Evolutionary conservation across 2,113 vertebrate genomes (phyloP), one percentile per base, ranked within the genome.

Genomic region (Saguinus midas): DNA sequence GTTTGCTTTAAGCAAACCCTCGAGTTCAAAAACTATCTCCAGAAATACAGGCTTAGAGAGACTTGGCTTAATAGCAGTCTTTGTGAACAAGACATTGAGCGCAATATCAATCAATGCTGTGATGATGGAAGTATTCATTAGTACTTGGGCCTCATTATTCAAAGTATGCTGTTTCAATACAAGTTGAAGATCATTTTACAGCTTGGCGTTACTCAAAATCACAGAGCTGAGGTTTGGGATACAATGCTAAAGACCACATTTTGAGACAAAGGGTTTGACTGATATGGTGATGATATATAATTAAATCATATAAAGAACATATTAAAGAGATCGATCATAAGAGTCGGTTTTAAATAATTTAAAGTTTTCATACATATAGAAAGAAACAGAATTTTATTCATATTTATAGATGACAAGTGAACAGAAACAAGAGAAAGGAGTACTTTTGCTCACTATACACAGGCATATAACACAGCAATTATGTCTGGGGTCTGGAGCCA

Each of bases 11-110:
- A 21, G 17, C 25, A 23, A 70, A 87, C 68, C 9, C 21, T 45
- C 66, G 14, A 89, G 40, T 72, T 86, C 66, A 78, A 72, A 90
- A 82, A 43, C 83, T n/a, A 96, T 76, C 83, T 92, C 50, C 25
- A 82, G 20, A 87, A 84, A 61, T 1, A 86, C 5, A 90, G 58
- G 91, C 32, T 68, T 55, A 23, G 5, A 90, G 18, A 94, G 66
- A 55, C 12, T 89, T 57, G 11, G 18, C 37, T 90, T 92, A 76
- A 75, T 18, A 96, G 50, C 25, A 87, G 18, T 45, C 40, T 91
- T 87, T 93, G 45, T 66, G 43, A 64, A 79, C 91, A 93, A 80
- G 43, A 52, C 48, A 61, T 6, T 79, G 70, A 81, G 21, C 55
- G 95, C 61, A 70, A 9, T 87, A 81, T 80, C 37, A 93, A n/a